These are phyloP conservation scores for Rhinichthys klamathensis DNA, from an alignment of 2,113 vertebrate genomes.

Conservation along the genomic window DNA sequence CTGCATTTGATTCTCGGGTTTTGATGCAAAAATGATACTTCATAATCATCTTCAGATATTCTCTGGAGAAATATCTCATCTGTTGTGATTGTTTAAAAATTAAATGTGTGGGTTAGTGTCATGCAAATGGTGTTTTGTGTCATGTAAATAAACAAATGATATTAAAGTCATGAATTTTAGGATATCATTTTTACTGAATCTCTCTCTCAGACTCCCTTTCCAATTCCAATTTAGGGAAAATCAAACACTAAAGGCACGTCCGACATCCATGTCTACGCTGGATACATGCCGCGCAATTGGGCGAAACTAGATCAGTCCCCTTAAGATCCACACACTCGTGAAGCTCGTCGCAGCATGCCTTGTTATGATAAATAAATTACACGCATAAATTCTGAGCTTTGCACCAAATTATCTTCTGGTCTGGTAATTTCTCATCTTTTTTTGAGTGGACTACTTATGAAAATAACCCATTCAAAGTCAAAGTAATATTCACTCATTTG, in stretches of 20 bases:
- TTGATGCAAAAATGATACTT: background rate
- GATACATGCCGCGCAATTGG: background rate
- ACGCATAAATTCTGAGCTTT: background rate
- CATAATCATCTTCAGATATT: background rate
- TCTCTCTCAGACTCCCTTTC: background rate
- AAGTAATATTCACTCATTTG: background rate
- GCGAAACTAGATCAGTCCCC: background rate
- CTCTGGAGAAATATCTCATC: background rate
- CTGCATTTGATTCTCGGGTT: slow-evolving; percentile 5
- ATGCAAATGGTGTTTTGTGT: background rate
- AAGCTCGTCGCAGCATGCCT: background rate
- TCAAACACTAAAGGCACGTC: background rate
- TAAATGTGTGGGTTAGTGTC: background rate
- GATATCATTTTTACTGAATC: background rate
- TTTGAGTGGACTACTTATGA: background rate
- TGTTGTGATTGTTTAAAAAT: slow-evolving; percentile 8
- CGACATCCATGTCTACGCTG: background rate
- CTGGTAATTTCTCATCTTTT: background rate
- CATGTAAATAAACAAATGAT: slow-evolving; percentile 26
- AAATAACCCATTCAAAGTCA: background rate
- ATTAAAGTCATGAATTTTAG: background rate
- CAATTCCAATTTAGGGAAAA: background rate
- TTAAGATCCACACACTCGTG: background rate
- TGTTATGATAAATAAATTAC: background rate
- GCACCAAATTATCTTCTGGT: background rate